phyloP scores from a whole-genome alignment of 2,888 invertebrate species.

The Argyra leucocephala region DNA sequence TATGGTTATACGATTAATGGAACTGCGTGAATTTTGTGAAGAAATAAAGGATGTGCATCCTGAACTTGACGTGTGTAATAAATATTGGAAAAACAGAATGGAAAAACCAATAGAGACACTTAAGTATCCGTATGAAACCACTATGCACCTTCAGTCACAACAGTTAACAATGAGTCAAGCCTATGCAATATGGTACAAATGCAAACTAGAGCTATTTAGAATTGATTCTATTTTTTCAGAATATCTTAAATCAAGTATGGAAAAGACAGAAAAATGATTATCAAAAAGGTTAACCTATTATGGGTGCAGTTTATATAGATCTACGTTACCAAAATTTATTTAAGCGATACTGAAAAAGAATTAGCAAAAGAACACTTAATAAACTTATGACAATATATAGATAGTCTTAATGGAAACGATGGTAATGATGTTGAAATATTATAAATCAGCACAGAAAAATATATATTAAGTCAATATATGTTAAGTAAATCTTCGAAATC shows the following conservation, averaged over 20 bases:
- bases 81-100: conserved; percentile 11
- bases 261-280: conserved; percentile 11
- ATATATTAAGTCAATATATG: conserved; percentile 9
- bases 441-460: conserved; percentile 9
- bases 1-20: conserved; percentile 12
- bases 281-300: conserved; percentile 9
- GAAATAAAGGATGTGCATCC: conserved; percentile 9
- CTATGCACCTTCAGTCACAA: conserved; percentile 12
- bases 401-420: conserved; percentile 8
- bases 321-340: conserved; percentile 11
- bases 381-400: conserved; percentile 9
- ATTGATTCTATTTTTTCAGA: conserved; percentile 12
- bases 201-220: conserved; percentile 10
- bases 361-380: conserved; percentile 10
- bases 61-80: conserved; percentile 10
- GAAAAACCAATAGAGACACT: conserved; percentile 10
- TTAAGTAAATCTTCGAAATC: conserved; percentile 9
- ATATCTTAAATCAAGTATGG: conserved; percentile 11
- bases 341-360: conserved; percentile 8
- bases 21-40: conserved; percentile 13
- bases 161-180: conserved; percentile 12
- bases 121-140: conserved; percentile 11
- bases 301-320: conserved; percentile 14
- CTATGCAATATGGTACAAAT: conserved; percentile 13
- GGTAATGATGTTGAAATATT: conserved; percentile 9